Conservation (phyloP, 2,797 vertebrate species). For the Ptychobarbus kaznakovi region DNA sequence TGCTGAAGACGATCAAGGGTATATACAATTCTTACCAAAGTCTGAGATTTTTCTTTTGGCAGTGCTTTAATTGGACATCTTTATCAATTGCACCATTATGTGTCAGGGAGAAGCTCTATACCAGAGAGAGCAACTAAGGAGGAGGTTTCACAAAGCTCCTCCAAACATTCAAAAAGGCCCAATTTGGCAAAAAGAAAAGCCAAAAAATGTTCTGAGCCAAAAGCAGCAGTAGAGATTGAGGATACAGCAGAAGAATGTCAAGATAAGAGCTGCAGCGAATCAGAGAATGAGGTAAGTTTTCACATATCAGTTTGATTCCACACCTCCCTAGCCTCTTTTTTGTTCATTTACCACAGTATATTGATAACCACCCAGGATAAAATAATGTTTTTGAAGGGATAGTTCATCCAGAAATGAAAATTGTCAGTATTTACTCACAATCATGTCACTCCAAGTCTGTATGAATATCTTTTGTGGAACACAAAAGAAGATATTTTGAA, state of each 20-base stretch:
- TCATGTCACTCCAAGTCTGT: background rate
- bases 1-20: conserved; percentile 31
- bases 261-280: conserved; percentile 27
- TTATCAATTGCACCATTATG: background rate
- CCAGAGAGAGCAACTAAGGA: background rate
- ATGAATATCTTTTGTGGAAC: background rate
- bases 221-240: conserved; percentile 23
- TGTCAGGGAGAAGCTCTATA: conserved; percentile 19
- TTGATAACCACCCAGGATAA: background rate
- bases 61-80: background rate
- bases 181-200: conserved; percentile 38
- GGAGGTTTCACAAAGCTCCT: conserved; percentile 10
- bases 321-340: background rate
- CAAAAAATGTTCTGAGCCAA: conserved; percentile 14
- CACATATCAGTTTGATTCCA: background rate
- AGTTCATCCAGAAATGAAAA: background rate
- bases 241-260: background rate
- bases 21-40: background rate
- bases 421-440: background rate
- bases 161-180: conserved; percentile 33
- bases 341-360: background rate
- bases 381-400: background rate
- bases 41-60: background rate
- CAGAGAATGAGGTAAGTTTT: conserved; percentile 21
- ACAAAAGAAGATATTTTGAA: background rate